Conservation (phyloP, 2,113 vertebrate species). For the Panthera leo region DNA sequence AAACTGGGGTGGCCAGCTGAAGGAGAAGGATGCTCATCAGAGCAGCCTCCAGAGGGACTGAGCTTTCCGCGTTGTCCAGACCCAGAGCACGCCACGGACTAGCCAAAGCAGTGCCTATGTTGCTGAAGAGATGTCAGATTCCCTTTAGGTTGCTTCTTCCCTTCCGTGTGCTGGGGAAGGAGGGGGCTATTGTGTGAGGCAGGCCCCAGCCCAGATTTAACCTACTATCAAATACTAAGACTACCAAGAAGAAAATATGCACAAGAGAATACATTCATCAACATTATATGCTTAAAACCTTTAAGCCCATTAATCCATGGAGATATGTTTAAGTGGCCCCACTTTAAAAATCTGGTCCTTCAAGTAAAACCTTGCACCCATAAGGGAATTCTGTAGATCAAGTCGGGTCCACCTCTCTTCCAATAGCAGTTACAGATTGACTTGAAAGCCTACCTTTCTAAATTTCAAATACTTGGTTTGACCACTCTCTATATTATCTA, state of each 20-base stretch:
- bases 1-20: background rate
- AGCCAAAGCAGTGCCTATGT: background rate
- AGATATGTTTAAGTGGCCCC: background rate
- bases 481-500: background rate
- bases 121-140: background rate
- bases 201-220: background rate
- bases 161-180: background rate
- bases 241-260: background rate
- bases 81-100: fast-evolving
- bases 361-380: background rate
- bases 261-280: background rate
- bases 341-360: slow-evolving; percentile 28
- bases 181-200: background rate
- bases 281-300: background rate
- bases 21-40: background rate
- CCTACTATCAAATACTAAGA: slow-evolving; percentile 1
- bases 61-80: background rate
- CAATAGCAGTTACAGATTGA: background rate
- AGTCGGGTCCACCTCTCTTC: background rate
- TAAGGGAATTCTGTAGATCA: slow-evolving; percentile 10
- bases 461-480: background rate
- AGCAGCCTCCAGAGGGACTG: background rate
- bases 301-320: slow-evolving; percentile 32
- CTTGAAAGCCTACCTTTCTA: background rate
- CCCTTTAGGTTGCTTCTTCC: background rate